Percentiles rank a stretch among this genome's conserved stretches.
phyloP scores from a whole-genome alignment of 2,888 invertebrate genomes.

The Epinotia brunnichana region DNA sequence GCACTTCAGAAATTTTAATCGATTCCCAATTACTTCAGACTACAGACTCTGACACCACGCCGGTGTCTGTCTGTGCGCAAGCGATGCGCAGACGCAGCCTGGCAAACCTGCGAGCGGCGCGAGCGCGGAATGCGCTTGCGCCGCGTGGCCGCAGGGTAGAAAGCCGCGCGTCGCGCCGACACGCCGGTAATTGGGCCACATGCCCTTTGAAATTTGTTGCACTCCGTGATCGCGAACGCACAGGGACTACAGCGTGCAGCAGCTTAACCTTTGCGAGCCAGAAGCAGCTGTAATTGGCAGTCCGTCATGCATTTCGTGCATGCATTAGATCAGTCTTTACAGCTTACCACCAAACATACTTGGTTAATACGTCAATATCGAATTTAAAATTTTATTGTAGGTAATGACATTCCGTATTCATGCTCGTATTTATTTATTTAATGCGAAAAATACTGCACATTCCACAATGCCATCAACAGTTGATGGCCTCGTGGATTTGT shows the following conservation, averaged over 20 bases:
- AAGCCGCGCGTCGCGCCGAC: slow-evolving; percentile 50
- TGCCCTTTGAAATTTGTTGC: slow-evolving; percentile 57
- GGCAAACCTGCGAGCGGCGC: slow-evolving; percentile 50
- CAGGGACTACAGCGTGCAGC: slow-evolving; percentile 9
- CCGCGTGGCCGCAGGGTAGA: slow-evolving; percentile 52
- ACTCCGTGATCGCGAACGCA: slow-evolving; percentile 20
- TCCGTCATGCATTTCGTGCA: too few relatives aligned
- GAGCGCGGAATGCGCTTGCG: slow-evolving; percentile 59
- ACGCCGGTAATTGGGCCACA: slow-evolving; percentile 52
- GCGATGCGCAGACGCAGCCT: slow-evolving; percentile 34
- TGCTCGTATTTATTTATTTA: too few relatives aligned
- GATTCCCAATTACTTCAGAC: too few relatives aligned
- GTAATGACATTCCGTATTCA: too few relatives aligned
- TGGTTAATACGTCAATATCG: too few relatives aligned
- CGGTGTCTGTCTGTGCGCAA: neutral
- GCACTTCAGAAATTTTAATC: too few relatives aligned
- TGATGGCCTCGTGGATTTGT: too few relatives aligned
- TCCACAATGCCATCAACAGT: too few relatives aligned
- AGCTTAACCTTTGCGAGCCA: slow-evolving; percentile 21
- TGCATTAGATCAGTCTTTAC: too few relatives aligned
- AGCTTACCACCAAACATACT: neutral
- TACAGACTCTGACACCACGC: neutral
- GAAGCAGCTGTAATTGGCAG: neutral
- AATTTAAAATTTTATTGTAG: too few relatives aligned
- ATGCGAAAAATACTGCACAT: too few relatives aligned